Conservation (phyloP, 2,888 invertebrate genomes). For the Coronaproctus castanopsis region DNA sequence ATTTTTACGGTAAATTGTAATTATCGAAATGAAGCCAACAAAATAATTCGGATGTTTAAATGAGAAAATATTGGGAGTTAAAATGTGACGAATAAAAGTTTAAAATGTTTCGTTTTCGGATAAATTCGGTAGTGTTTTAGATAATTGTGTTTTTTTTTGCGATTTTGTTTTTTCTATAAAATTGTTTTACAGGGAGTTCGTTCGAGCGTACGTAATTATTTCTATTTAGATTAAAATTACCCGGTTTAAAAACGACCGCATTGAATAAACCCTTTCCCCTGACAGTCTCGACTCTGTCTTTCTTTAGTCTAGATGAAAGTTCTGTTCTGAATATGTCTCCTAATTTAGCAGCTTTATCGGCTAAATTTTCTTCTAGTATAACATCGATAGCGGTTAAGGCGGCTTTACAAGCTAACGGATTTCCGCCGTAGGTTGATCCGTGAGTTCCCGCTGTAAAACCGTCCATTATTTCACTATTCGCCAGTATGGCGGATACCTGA, state of each 20-base stretch:
- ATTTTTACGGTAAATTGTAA: too few relatives aligned
- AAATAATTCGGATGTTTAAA: too few relatives aligned
- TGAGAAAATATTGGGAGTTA: too few relatives aligned
- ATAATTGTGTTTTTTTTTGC: too few relatives aligned
- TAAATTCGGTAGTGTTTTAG: too few relatives aligned
- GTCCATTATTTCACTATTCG: slow-evolving; percentile 67
- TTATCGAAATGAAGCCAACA: too few relatives aligned
- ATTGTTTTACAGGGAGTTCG: too few relatives aligned
- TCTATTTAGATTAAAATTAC: too few relatives aligned
- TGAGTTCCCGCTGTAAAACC: slow-evolving; percentile 79
- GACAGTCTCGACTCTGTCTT: slow-evolving; percentile 47
- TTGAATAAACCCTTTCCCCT: slow-evolving; percentile 79
- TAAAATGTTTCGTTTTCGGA: too few relatives aligned
- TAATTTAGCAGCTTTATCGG: slow-evolving; percentile 60
- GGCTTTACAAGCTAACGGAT: slow-evolving; percentile 72
- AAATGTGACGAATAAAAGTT: too few relatives aligned
- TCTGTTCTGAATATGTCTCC: slow-evolving; percentile 52
- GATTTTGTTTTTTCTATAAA: too few relatives aligned
- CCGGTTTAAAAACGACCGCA: slow-evolving; percentile 55
- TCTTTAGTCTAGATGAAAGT: slow-evolving; percentile 46
- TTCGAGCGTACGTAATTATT: too few relatives aligned
- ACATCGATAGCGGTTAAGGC: slow-evolving; percentile 73
- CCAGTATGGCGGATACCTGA: slow-evolving; percentile 34
- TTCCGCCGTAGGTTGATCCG: slow-evolving; percentile 94
- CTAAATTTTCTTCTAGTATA: slow-evolving; percentile 62